phyloP scores from a whole-genome alignment of 2,797 vertebrate species.

The Lateolabrax maculatus region DNA sequence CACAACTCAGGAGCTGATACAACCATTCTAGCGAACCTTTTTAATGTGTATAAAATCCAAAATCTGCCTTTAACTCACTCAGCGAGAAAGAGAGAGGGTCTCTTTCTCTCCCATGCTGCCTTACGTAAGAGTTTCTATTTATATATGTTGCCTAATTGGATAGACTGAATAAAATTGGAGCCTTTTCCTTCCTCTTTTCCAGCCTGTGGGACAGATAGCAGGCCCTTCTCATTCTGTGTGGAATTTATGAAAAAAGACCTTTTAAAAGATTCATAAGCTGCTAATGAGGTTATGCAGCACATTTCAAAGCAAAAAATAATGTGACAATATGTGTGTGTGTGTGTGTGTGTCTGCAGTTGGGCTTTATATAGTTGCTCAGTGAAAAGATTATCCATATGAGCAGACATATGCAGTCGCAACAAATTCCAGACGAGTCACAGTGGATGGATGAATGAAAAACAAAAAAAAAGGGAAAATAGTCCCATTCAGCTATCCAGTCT shows the following conservation, averaged over 20 bases:
- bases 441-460: background rate
- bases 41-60: conserved; percentile 27
- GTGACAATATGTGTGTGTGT: conserved; percentile 23
- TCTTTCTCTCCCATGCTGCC: conserved; percentile 28
- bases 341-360: background rate
- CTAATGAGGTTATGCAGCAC: conserved; percentile 79
- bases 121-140: conserved; percentile 76
- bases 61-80: conserved; percentile 40
- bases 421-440: conserved; percentile 26
- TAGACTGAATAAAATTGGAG: conserved; percentile 66
- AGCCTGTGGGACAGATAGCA: conserved; percentile 65
- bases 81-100: too few species aligned
- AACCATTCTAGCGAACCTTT: conserved; percentile 4
- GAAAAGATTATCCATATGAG: conserved; percentile 52
- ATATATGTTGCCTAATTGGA: conserved; percentile 79
- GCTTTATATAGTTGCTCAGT: conserved; percentile 31
- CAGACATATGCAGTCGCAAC: conserved; percentile 37
- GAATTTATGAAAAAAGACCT: conserved; percentile 61
- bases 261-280: conserved; percentile 81
- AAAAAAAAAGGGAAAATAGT: conserved; percentile 8
- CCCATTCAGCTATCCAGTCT: background rate
- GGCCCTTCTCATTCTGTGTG: conserved; percentile 59
- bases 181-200: conserved; percentile 54
- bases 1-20: background rate
- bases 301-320: conserved; percentile 68